Evolutionary conservation across 2,888 invertebrate genomes (phyloP), one percentile per base, ranked within the genome.

Genomic region (Lymantria dispar): DNA sequence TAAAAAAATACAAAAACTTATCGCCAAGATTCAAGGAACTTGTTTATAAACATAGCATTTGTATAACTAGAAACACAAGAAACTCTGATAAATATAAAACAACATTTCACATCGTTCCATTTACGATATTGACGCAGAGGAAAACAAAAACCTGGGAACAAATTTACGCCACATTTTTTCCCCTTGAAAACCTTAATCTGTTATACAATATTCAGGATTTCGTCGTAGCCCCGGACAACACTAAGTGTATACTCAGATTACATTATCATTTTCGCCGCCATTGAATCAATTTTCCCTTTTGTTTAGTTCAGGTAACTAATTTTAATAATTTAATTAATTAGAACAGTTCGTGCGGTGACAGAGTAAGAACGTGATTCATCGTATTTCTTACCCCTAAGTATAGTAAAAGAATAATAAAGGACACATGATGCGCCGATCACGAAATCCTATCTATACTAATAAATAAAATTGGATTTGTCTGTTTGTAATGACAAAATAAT

Each of bases 181-280:
- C 38, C 37, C 52, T 56, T 58, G 45, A 54, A 50, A 43, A 42
- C 46, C 49, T 52, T 63, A 62, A 64, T 61, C 50, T 45, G 52
- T 48, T 33, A 60, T 64, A 52, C 57, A 65, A 64, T 66, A 64
- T 64, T 64, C 64, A 64, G 51, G 39, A 13, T 42, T 39, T 40
- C 15, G 51, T 42, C 39, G 42, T 38, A 43, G 22, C 37, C 39
- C 10, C 43, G 57, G 55, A 56, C 57, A 56, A 39, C 47, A 36
- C 40, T 66, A 60, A 64, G 63, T 60, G 47, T 47, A 53, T 56
- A 56, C 57, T 54, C 63, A 60, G 63, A 64, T 62, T 60, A 66
- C 51, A 62, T 65, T 52, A 43, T 54, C 44, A 51, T 53, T 43
- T 54, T 52, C 52, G 54, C 51, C 52, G 38, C 50, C 50, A 9